phyloP scores from a whole-genome alignment of 2,888 invertebrate species.

The Allygus modestus region DNA sequence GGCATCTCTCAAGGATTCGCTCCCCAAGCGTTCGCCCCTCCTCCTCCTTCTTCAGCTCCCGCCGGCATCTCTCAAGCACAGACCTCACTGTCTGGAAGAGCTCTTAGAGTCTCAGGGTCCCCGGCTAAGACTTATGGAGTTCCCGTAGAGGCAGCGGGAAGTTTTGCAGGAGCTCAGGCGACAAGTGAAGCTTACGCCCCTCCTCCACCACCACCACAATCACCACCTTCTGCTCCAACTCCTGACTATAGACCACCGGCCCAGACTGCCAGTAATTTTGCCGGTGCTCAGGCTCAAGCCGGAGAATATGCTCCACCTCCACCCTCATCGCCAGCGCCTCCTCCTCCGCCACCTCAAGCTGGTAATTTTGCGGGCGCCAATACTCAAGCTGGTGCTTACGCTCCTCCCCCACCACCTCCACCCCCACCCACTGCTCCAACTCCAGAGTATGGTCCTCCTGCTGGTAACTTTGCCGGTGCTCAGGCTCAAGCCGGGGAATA shows the following conservation, averaged over 20 bases:
- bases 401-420: neutral
- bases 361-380: conserved; percentile 31
- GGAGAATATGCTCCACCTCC: neutral
- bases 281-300: conserved; percentile 6
- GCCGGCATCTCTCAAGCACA: conserved; percentile 20
- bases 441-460: neutral
- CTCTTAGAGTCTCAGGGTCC: neutral
- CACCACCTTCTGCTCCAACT: neutral
- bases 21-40: neutral
- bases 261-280: neutral
- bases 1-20: neutral
- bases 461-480: neutral
- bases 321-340: neutral
- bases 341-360: neutral
- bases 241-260: neutral
- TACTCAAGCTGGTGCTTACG: neutral
- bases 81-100: neutral
- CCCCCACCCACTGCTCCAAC: neutral
- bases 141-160: neutral
- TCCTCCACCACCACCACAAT: conserved; percentile 7
- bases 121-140: neutral
- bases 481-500: neutral
- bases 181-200: neutral
- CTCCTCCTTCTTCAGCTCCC: conserved; percentile 1
- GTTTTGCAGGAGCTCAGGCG: conserved; percentile 18